Evolutionary conservation across 1,140 invertebrate species (phyloP), one percentile per base, ranked within the genome.

Genomic region (Bactericera cockerelli): DNA sequence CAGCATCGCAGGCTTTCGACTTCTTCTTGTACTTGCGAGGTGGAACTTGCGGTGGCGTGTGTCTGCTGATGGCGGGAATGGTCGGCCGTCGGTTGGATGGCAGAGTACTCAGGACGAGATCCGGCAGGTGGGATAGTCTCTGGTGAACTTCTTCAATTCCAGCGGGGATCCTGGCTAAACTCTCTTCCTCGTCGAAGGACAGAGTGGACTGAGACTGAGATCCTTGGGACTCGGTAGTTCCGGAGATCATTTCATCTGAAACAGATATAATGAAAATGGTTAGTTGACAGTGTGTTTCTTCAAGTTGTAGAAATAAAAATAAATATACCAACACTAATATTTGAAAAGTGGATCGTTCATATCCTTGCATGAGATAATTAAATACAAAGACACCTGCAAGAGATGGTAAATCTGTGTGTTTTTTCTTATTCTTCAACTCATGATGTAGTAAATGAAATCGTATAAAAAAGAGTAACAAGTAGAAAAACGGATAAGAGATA

Each of bases 1-100:
- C n/a, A 8, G n/a, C n/a, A 8, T 19, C 42, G 10, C 10, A 11
- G 6, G 4, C 22, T 22, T 19, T 49, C 42, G 42, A 19, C 19
- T 49, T 49, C 22, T 49, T 49, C 42, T 49, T 49, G 42, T 49
- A 49, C 19, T 49, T 49, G 4, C 42, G n/a, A 8, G 42, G 42
- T 49, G 42, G 42, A 4, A 49, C 42, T 49, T 8, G 6, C 3
- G 42, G 42, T 10, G 42, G 42, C 6, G 8, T 6, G 3, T 6
- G n/a, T 22, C 8, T 16, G 8, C 42, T 49, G 4, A n/a, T 6
- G 4, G 42, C n/a, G 6, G 3, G 42, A 49, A 4, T 22, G 42
- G 42, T 6, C 22, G 8, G n/a, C 22, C 22, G 4, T 49, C 3
- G 42, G 3, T 49, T 4, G 42, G 42, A 49, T 49, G 42, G 42